Percentiles rank a stretch among this genome's conserved stretches.
phyloP scores from a whole-genome alignment of 2,797 vertebrate species.

The Semaprochilodus insignis region DNA sequence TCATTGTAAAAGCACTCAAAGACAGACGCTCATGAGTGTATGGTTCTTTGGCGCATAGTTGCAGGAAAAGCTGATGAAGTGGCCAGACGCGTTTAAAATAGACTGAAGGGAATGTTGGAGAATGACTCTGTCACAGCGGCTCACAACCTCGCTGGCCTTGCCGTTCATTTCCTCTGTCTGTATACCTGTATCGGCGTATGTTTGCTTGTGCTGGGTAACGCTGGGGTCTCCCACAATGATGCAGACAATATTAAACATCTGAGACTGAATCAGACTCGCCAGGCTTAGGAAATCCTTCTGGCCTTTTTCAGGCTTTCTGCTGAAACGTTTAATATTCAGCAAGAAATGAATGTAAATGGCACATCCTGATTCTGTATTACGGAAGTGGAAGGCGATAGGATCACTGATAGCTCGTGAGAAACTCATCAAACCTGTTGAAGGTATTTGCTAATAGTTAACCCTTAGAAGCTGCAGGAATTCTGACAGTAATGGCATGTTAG shows the following conservation, averaged over 20 bases:
- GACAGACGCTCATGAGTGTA: neutral
- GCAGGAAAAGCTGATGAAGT: slow-evolving; percentile 27
- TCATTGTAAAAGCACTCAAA: neutral
- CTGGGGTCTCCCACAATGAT: slow-evolving; percentile 53
- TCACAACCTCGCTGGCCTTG: slow-evolving; percentile 40
- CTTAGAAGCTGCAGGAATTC: neutral
- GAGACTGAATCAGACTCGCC: neutral
- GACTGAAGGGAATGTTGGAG: slow-evolving; percentile 37
- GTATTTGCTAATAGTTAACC: slow-evolving; percentile 10
- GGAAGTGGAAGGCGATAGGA: slow-evolving; percentile 1
- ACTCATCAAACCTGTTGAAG: slow-evolving; percentile 8
- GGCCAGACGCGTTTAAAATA: slow-evolving; percentile 40
- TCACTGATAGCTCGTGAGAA: neutral
- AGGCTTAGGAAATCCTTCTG: neutral
- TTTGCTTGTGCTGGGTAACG: slow-evolving; percentile 49
- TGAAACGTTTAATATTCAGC: neutral
- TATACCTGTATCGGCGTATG: slow-evolving; percentile 39
- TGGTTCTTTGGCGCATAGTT: neutral
- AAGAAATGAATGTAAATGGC: neutral
- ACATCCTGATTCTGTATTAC: slow-evolving; percentile 1
- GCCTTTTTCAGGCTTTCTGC: neutral
- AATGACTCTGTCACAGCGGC: slow-evolving; percentile 28
- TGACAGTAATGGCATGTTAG: too few species aligned
- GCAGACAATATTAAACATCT: slow-evolving; percentile 47
- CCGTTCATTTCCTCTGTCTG: slow-evolving; percentile 60